phyloP scores from a whole-genome alignment of 2,888 invertebrate species.

The Machimus rusticus region DNA sequence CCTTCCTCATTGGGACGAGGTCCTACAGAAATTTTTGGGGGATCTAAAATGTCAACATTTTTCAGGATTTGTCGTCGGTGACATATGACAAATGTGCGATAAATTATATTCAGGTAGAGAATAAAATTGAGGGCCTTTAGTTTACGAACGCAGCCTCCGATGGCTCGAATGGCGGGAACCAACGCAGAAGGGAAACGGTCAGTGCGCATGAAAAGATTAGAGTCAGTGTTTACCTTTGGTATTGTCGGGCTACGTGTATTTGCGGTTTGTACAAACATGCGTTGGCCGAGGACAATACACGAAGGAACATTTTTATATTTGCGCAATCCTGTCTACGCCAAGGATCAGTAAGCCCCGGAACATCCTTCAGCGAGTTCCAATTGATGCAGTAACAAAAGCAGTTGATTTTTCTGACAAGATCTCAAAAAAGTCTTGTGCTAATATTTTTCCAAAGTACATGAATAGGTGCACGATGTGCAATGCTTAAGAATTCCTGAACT shows the following conservation, averaged over 20 bases:
- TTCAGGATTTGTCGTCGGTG: constrained; percentile 39
- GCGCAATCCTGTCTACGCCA: constrained; percentile 20
- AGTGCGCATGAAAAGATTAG: constrained; percentile 31
- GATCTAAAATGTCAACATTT: constrained; percentile 37
- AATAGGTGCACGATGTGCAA: not conserved
- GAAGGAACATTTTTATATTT: constrained; percentile 11
- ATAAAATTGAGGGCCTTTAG: not conserved
- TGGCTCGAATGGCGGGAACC: not conserved
- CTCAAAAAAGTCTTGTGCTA: constrained; percentile 46
- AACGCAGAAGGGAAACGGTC: not conserved
- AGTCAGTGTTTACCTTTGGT: constrained; percentile 45
- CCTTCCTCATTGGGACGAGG: not conserved
- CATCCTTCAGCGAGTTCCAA: constrained; percentile 4
- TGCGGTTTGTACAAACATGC: constrained; percentile 46
- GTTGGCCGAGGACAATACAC: not conserved
- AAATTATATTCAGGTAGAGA: constrained; percentile 44
- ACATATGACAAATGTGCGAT: constrained; percentile 45
- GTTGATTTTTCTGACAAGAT: constrained; percentile 37
- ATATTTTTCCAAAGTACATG: constrained; percentile 45
- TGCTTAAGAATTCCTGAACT: not conserved
- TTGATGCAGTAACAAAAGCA: constrained; percentile 4
- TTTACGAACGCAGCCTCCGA: not conserved
- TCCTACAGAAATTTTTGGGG: constrained; percentile 18
- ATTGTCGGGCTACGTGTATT: constrained; percentile 40
- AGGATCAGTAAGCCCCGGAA: constrained; percentile 1